Evolutionary conservation across 2,888 invertebrate genomes (phyloP), one percentile per base, ranked within the genome.

Genomic region (Nephrotoma appendiculata): DNA sequence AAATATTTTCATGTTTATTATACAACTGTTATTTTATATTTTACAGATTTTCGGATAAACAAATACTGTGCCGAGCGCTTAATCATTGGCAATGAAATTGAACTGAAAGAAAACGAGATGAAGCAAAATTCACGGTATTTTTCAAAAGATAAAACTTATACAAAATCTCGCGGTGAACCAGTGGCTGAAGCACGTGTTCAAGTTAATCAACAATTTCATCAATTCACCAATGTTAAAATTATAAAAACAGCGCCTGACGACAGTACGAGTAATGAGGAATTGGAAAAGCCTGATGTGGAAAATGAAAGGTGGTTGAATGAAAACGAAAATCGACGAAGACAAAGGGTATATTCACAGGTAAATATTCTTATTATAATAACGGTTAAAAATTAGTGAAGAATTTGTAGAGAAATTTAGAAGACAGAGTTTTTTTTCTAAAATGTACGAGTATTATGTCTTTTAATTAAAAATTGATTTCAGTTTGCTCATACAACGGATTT

Each of bases 1-100:
- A 41, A 85, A 85, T 43, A 43, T 85, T 83, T 41, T 83, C 41
- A 86, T 43, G 42, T n/a, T 15, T 31, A 83, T 41, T 57, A 86
- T 48, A 52, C 43, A 83, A 57, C 84, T 48, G 19, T 45, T 86
- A n/a, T 86, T 57, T 87, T 41, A 86, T 87, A 87, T 87, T 43
- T 92, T 91, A 1, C 92, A 94, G 94, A 93, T 88, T 91, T 92
- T 6, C 89, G 92, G 19, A 91, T 93, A 87, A 92, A 93, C 31
- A 93, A 93, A 89, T 93, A 92, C 89, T 94, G 94, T 90, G 93
- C 93, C 88, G 92, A 93, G 4, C 93, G 93, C 88, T 91, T 94
- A 84, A 88, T 89, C 1, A 90, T 89, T 44, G 91, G 92, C 0
- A 91, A 91, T 0, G 91, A 89, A 48, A 89, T 90, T 48, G 92